A percentile compares a stretch with the other conserved stretches of the same genome.
phyloP scores from a whole-genome alignment of 2,797 vertebrate species.

The Lacerta agilis region DNA sequence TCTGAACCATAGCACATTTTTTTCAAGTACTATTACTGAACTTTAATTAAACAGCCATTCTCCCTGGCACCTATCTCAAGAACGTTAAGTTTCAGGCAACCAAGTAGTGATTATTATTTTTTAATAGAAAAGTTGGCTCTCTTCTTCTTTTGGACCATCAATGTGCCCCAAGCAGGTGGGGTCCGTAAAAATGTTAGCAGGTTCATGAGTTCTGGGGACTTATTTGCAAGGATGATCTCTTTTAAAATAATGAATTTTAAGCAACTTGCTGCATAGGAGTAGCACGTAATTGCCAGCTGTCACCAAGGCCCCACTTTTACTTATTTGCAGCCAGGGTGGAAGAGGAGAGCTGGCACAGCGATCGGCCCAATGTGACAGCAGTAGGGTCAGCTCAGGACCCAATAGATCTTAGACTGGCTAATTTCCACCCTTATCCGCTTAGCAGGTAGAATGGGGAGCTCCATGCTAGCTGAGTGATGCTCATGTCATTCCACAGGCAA shows the following conservation, averaged over 20 bases:
- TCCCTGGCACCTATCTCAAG: not conserved
- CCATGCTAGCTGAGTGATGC: too few species aligned
- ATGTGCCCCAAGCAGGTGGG: not conserved
- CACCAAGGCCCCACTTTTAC: too few species aligned
- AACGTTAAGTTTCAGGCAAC: not conserved
- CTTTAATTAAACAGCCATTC: not conserved
- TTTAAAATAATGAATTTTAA: not conserved
- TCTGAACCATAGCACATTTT: not conserved
- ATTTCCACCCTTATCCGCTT: too few species aligned
- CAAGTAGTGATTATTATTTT: not conserved
- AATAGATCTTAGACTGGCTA: too few species aligned
- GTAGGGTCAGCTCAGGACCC: too few species aligned
- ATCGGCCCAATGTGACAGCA: too few species aligned
- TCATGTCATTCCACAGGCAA: too few species aligned
- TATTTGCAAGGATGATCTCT: not conserved
- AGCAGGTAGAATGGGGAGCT: too few species aligned
- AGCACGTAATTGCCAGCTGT: not conserved
- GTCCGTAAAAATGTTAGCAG: not conserved
- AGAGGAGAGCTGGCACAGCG: too few species aligned
- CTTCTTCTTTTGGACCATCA: not conserved
- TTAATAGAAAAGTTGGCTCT: not conserved
- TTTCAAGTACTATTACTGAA: not conserved
- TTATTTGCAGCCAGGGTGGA: too few species aligned
- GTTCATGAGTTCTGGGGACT: not conserved
- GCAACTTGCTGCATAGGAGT: not conserved